Evolutionary conservation across 2,113 vertebrate genomes (phyloP).

Genomic region (Neopipo cinnamomea): DNA sequence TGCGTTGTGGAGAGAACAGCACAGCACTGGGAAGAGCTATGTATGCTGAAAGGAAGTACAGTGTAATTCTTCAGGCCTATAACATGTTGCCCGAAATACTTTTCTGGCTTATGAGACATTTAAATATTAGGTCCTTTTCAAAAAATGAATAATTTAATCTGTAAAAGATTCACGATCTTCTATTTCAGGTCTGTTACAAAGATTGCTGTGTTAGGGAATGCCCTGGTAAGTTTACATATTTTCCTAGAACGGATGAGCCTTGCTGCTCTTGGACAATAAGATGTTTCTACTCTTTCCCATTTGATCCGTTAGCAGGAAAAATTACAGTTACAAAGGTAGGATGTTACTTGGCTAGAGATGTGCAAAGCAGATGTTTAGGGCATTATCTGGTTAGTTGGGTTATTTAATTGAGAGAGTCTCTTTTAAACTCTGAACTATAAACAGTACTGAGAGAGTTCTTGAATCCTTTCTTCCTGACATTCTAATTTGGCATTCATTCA

Average conservation of each 20-base stretch:
- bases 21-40: background rate
- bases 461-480: background rate
- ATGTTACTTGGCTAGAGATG: background rate
- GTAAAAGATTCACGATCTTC: background rate
- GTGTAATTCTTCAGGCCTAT: background rate
- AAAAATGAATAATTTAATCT: background rate
- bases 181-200: background rate
- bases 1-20: background rate
- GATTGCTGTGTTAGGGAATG: background rate
- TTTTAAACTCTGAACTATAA: background rate
- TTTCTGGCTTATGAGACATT: background rate
- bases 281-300: background rate
- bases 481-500: background rate
- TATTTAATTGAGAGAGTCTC: background rate
- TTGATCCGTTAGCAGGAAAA: background rate
- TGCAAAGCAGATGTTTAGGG: background rate
- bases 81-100: background rate
- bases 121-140: background rate
- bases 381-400: background rate
- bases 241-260: background rate
- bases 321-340: background rate
- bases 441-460: background rate
- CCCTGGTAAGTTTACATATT: background rate
- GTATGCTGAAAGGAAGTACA: background rate
- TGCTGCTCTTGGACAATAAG: background rate